phyloP scores from a whole-genome alignment of 2,888 invertebrate genomes.

The Holacanthella duospinosa region DNA sequence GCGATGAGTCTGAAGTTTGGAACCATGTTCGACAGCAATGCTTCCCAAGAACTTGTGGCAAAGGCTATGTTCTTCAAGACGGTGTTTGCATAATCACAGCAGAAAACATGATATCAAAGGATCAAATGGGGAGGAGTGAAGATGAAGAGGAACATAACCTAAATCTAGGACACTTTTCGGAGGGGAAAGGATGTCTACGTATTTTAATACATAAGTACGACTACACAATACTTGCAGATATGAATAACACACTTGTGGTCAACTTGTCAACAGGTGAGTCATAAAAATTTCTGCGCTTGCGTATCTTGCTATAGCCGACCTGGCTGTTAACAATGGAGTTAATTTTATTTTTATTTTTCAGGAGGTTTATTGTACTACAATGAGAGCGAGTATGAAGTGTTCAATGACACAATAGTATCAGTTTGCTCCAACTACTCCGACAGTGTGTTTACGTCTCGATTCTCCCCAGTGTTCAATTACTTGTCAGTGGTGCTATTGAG shows the following conservation, averaged over 20 bases:
- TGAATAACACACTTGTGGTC: constrained; percentile 32
- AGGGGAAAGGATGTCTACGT: constrained; percentile 24
- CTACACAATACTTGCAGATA: constrained; percentile 15
- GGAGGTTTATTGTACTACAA: background rate
- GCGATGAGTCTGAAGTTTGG: constrained; percentile 36
- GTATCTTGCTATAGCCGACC: too few relatives aligned
- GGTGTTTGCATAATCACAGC: constrained; percentile 4
- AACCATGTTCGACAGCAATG: constrained; percentile 38
- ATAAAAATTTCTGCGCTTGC: background rate
- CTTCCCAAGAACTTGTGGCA: constrained; percentile 26
- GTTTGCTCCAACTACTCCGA: constrained; percentile 32
- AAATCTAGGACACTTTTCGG: background rate
- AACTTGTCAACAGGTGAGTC: constrained; percentile 17
- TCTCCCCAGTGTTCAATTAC: constrained; percentile 36
- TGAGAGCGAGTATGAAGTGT: constrained; percentile 31
- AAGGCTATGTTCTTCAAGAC: constrained; percentile 19
- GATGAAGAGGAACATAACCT: background rate
- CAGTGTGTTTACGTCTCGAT: constrained; percentile 21
- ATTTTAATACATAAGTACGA: constrained; percentile 27
- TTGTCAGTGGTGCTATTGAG: constrained; percentile 40
- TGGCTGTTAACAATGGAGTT: too few relatives aligned
- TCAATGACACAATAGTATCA: constrained; percentile 29
- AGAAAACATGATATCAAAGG: background rate
- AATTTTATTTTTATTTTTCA: background rate
- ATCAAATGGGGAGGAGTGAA: constrained; percentile 11